These are phyloP conservation scores for Tychaedon coryphoeus DNA, from an alignment of 2,113 vertebrate genomes.

Conservation along the genomic window DNA sequence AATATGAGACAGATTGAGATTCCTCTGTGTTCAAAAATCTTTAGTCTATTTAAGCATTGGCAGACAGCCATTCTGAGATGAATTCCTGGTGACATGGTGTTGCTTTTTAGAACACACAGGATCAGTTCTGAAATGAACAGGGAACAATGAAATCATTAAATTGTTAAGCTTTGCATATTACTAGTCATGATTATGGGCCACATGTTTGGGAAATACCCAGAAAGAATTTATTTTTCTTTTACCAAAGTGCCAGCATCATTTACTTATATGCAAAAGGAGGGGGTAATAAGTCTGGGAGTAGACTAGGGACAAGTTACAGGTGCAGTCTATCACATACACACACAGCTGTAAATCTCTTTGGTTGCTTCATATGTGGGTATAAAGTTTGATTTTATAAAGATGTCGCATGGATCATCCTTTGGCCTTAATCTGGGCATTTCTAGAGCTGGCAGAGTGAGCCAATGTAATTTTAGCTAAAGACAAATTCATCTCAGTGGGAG, in stretches of 20 bases:
- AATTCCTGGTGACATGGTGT: not conserved
- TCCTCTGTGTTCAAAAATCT: not conserved
- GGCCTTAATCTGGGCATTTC: not conserved
- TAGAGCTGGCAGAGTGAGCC: not conserved
- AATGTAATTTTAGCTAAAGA: not conserved
- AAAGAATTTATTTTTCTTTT: not conserved
- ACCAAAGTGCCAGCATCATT: not conserved
- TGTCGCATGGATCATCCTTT: not conserved
- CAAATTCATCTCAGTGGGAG: not conserved
- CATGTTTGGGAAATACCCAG: not conserved
- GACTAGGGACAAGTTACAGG: not conserved
- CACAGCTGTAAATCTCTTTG: not conserved
- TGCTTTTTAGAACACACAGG: not conserved
- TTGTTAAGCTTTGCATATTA: not conserved
- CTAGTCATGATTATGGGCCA: not conserved
- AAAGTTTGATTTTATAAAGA: not conserved
- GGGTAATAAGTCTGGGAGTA: not conserved
- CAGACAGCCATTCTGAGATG: not conserved
- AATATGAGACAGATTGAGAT: not conserved
- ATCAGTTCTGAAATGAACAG: not conserved
- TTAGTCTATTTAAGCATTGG: not conserved
- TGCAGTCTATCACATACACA: not conserved
- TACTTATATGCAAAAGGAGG: not conserved
- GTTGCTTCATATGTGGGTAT: not conserved
- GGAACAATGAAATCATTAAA: not conserved